Base-by-base conservation (phyloP, 2,113 vertebrate genomes). In the Oostethus manadensis region DNA sequence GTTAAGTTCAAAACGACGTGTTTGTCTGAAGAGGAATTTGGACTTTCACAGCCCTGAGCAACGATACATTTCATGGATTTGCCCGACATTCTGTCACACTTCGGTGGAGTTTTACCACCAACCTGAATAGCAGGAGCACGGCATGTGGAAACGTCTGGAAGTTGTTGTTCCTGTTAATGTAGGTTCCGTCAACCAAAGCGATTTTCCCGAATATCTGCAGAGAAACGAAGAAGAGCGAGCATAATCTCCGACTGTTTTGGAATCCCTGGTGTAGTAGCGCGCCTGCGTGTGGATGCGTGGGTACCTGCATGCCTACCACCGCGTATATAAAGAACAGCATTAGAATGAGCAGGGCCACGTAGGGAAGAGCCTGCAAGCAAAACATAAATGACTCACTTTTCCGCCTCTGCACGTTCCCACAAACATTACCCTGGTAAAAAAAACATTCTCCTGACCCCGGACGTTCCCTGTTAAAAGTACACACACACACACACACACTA, bases 291-390 rank as follows among this genome's bases (percentile, higher is more conserved):
- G 11, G n/a, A 62, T 23, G 20, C 22, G 11, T 33, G 1, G 67
- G 81, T 76, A 96, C 96, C 94, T 99, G 96, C 97, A 99, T 99
- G 71, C 96, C 96, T 0, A 99, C 96, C 82, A 99, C 97, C 4
- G 97, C 94, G 0, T 99, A 99, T 88, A 99, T 98, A 80, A 99
- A 99, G 85, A 99, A 99, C 11, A 99, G 90, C 97, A 99, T 99
- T 66, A 60, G 17, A 1, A 2, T 18, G 51, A 61, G 40, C 4
- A 59, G 17, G 20, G 45, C 21, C 9, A 29, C 20, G 18, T 33
- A 33, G 13, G 45, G 54, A 9, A 60, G 50, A 57, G 57, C 57
- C 57, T 58, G 42, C 10, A 58, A 46, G 11, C 44, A 55, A 20
- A 13, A 11, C 18, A 23, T 2, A n/a, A 22, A 58, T 23, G 4